Evolutionary conservation across 2,888 invertebrate species (phyloP), one percentile per base, ranked within the genome.

Genomic region (Campopleginae sp.): DNA sequence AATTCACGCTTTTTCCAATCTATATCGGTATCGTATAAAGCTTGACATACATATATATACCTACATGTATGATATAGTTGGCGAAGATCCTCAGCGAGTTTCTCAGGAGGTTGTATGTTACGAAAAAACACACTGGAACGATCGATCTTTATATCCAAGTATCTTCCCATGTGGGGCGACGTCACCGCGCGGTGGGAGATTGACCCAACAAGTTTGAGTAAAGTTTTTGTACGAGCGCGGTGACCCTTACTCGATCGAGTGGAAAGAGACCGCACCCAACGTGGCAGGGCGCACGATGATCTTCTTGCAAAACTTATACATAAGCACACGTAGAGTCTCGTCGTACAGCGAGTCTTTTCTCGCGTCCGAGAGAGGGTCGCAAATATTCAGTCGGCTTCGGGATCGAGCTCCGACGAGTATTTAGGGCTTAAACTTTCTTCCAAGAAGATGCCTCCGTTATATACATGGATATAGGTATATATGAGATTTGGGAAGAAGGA

Each of bases 321-420:
- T 46, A 71, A 48, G 71, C 31, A 72, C 17, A 71, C 63, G 42
- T 46, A 61, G 46, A 63, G 44, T 19, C 14, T 68, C 48, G 58
- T 68, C 48, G 58, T 70, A 66, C 14, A 70, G n/a, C n/a, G n/a
- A 54, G 14, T 12, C 42, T 54, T 12, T 44, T 38, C 46, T 19
- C 42, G 17, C 66, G 8, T n/a, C n/a, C n/a, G 80, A 65, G 72
- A 19, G 48, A 71, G 17, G 66, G 86, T 86, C 85, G 87, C 86
- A 90, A 91, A 90, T 90, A 90, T 89, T 89, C 91, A 86, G 85
- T 75, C 77, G 76, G 48, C 80, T 77, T 76, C 61, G 61, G 76
- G 80, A 76, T 80, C 54, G 54, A 90, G 89, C 89, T 90, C 87
- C 77, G 72, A 75, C 81, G 79, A 75, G 83, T 82, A 80, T 85